Percentiles rank a stretch among this genome's conserved stretches.
phyloP scores from a whole-genome alignment of 2,888 invertebrate species.

The Apoda limacodes region DNA sequence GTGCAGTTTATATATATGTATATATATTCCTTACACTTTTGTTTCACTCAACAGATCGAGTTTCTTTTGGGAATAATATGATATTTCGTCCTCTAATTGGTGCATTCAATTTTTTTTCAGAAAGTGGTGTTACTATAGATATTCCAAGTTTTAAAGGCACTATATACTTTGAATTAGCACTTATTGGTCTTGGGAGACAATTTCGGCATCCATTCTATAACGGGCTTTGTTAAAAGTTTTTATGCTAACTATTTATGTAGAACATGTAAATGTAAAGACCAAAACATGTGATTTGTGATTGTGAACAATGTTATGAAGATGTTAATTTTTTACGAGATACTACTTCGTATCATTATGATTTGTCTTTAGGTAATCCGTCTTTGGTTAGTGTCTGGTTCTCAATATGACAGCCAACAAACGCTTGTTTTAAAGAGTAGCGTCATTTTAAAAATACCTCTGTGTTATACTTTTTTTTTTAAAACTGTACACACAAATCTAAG shows the following conservation, averaged over 20 bases:
- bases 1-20: neutral
- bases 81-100: neutral
- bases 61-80: slow-evolving; percentile 11
- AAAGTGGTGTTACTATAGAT: neutral
- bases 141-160: neutral
- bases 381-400: neutral
- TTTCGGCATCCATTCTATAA: neutral
- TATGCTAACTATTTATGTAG: neutral
- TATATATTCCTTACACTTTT: neutral
- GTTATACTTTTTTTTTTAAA: too few species aligned
- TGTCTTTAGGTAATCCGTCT: neutral
- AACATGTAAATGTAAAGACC: neutral
- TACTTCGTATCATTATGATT: neutral
- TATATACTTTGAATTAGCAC: slow-evolving; percentile 1
- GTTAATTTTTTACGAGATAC: neutral
- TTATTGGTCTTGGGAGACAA: slow-evolving; percentile 1
- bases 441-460: too few species aligned
- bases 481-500: too few species aligned
- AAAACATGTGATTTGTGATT: neutral
- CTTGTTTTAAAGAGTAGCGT: too few species aligned
- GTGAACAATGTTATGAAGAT: slow-evolving; percentile 1
- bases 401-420: too few species aligned
- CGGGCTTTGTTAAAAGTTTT: neutral
- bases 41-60: neutral
- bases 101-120: neutral